A percentile compares a stretch with the other conserved stretches of the same genome.
These are phyloP conservation scores for Falco cherrug DNA, from an alignment of 2,797 vertebrate species.

Conservation along the genomic window DNA sequence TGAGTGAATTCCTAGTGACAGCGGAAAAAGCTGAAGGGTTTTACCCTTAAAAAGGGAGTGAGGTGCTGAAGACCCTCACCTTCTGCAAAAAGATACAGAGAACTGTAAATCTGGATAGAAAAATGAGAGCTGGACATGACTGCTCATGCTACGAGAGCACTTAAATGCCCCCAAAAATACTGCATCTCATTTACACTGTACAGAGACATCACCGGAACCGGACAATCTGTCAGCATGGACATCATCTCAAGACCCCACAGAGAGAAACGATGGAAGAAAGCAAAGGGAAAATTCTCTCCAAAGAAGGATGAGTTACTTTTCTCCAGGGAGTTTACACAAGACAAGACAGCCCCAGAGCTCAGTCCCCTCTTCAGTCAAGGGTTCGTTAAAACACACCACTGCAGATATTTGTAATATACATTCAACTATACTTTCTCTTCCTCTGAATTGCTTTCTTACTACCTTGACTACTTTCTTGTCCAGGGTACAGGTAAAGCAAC, in stretches of 20 bases:
- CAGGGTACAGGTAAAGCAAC: neutral
- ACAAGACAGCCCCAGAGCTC: neutral
- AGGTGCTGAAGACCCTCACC: neutral
- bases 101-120: neutral
- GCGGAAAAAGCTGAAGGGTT: neutral
- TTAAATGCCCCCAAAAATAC: neutral
- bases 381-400: rapidly evolving
- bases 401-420: neutral
- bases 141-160: neutral
- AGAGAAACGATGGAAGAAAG: neutral
- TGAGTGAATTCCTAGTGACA: neutral
- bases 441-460: neutral
- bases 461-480: neutral
- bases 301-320: neutral
- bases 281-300: neutral
- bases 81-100: neutral
- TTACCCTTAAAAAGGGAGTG: neutral
- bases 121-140: neutral
- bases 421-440: neutral
- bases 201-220: rapidly evolving
- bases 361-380: neutral
- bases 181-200: neutral
- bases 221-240: neutral
- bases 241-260: neutral
- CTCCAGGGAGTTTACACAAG: neutral